A percentile compares a stretch with the other conserved stretches of the same genome.
Conservation (phyloP, 2,888 invertebrate species). For the Panzeria rudis region DNA sequence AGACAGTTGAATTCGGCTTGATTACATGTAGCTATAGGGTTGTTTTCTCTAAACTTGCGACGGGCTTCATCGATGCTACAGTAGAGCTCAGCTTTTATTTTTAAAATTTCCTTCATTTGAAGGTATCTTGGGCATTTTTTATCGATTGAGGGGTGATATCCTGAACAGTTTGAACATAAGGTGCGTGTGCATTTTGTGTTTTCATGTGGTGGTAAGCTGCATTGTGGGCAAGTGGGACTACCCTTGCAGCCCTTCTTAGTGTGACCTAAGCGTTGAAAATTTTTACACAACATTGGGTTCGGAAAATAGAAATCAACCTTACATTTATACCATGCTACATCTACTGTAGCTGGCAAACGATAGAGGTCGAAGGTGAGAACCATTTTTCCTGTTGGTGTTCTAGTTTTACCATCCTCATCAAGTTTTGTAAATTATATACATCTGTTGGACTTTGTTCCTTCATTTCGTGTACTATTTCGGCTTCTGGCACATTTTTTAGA, state of each 20-base stretch:
- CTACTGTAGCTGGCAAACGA: slow-evolving; percentile 34
- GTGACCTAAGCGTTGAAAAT: neutral
- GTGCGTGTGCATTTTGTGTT: slow-evolving; percentile 11
- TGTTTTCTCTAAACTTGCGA: neutral
- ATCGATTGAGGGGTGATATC: neutral
- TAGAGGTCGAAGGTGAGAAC: slow-evolving; percentile 58
- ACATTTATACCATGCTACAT: slow-evolving; percentile 60
- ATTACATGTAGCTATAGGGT: neutral
- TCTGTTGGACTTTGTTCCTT: neutral
- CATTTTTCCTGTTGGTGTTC: slow-evolving; percentile 42
- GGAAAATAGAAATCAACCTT: slow-evolving; percentile 52
- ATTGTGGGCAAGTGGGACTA: slow-evolving; percentile 21
- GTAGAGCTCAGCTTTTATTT: neutral
- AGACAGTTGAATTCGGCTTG: too few species aligned
- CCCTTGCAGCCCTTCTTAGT: slow-evolving; percentile 12
- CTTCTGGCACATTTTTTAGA: neutral
- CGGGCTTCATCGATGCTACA: slow-evolving; percentile 36
- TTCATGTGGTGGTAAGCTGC: slow-evolving; percentile 27
- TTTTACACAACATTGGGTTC: slow-evolving; percentile 59
- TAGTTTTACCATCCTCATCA: slow-evolving; percentile 22
- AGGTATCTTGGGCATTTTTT: too few species aligned
- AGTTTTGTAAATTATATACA: neutral
- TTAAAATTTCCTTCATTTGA: neutral
- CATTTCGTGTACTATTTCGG: slow-evolving; percentile 9
- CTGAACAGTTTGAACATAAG: slow-evolving; percentile 11